Base-by-base conservation (phyloP, 2,113 vertebrate species). In the Carassius carassius region DNA sequence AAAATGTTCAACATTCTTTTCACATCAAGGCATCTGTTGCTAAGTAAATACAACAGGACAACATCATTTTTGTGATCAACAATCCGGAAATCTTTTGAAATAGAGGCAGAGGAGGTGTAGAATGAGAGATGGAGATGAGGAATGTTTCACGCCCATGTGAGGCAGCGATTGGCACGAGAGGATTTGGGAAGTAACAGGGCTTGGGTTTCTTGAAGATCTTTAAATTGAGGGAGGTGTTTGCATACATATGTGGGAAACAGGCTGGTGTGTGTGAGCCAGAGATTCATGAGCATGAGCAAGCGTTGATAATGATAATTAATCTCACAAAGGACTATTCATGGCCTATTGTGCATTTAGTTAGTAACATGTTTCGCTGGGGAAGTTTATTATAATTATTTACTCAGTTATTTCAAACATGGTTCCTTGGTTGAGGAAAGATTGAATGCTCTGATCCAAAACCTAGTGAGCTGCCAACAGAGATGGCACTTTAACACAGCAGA, bases 221-320 rank as follows among this genome's bases (percentile, higher is more conserved):
- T 7, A 67, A 3, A 85, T 88, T 86, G 81, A 78, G 65, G 65
- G 16, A 67, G 29, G 29, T 29, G 7, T 67, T 67, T 88, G 87
- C 84, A 1, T 84, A n/a, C 72, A 79, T 44, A 70, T 74, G 23
- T 81, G 67, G 65, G 78, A 75, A 78, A 60, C 3, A 23, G 58
- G 16, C 21, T 44, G 35, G 49, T 32, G 60, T 35, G 67, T 86
- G 84, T 7, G 19, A 80, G 85, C 67, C 63, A 84, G 85, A 87
- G 83, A 92, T 86, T 89, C 92, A 92, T 90, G 87, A 85, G 76
- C 87, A 86, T 32, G 29, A 29, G 80, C 85, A 88, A 85, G 86
- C n/a, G 67, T 90, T 88, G 89, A 84, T 88, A 84, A 89, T 90
- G 84, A 89, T 91, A 91, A 90, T 91, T 89, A 92, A 91, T 87